phyloP scores from a whole-genome alignment of 1,140 invertebrate species.

The Pseudobourletiella spinata region DNA sequence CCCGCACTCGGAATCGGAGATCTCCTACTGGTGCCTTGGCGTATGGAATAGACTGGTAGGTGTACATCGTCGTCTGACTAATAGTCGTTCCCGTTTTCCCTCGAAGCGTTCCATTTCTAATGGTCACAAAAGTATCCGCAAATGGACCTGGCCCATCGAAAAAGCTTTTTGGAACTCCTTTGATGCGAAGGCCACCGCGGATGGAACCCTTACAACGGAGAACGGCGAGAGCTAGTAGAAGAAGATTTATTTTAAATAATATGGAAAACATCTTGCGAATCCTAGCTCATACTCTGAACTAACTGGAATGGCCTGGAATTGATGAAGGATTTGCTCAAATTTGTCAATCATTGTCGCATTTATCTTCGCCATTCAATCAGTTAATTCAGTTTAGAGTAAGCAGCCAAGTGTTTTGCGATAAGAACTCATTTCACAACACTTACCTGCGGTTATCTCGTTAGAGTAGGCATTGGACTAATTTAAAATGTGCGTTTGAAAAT shows the following conservation, averaged over 20 bases:
- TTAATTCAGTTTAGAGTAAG: too few species aligned
- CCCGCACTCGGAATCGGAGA: constrained; percentile 11
- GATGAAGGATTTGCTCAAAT: too few species aligned
- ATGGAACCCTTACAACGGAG: neutral
- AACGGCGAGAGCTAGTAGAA: neutral
- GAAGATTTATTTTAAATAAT: neutral
- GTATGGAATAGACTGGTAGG: constrained; percentile 7
- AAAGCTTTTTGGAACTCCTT: neutral
- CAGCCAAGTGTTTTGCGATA: too few species aligned
- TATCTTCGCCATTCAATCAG: too few species aligned
- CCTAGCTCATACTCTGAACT: too few species aligned
- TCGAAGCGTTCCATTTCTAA: constrained; percentile 14
- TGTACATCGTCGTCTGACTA: neutral
- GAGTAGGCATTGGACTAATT: too few species aligned
- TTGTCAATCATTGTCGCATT: too few species aligned
- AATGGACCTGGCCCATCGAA: neutral
- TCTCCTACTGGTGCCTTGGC: constrained; percentile 9
- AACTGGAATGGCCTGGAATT: neutral
- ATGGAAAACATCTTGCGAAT: too few species aligned
- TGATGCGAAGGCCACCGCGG: neutral
- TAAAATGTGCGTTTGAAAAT: too few species aligned
- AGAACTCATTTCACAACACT: too few species aligned
- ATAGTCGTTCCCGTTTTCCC: neutral
- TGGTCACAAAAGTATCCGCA: constrained; percentile 1
- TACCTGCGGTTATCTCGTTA: too few species aligned